Evolutionary conservation across 2,797 vertebrate species (phyloP).

Genomic region (Phrynocephalus forsythii): DNA sequence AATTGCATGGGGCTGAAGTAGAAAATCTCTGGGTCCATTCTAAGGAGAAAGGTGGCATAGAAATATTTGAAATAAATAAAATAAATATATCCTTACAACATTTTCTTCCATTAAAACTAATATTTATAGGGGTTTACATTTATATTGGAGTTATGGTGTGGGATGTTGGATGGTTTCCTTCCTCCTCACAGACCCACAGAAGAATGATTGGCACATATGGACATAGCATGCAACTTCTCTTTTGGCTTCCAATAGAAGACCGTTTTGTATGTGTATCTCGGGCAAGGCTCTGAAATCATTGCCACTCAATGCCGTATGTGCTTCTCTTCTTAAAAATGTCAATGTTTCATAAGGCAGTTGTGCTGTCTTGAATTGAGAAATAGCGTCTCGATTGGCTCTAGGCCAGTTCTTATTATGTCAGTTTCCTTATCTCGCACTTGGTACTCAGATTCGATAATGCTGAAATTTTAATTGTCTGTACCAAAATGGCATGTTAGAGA

Average conservation of each 20-base stretch:
- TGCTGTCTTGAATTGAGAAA: no score
- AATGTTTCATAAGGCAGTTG: background rate
- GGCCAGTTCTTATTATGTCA: no score
- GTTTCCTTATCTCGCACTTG: no score
- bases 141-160: background rate
- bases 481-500: no score
- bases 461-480: no score
- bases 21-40: background rate
- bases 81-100: background rate
- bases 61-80: no score
- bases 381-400: no score
- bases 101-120: background rate
- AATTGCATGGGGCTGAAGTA: background rate
- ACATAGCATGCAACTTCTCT: background rate
- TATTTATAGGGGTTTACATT: background rate
- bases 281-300: background rate
- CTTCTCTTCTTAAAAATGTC: background rate
- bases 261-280: background rate
- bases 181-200: background rate
- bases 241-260: background rate
- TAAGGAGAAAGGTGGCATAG: no score
- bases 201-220: background rate
- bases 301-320: background rate
- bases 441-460: no score
- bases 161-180: background rate